Conservation (phyloP, 2,113 vertebrate species). For the Pristiophorus japonicus region DNA sequence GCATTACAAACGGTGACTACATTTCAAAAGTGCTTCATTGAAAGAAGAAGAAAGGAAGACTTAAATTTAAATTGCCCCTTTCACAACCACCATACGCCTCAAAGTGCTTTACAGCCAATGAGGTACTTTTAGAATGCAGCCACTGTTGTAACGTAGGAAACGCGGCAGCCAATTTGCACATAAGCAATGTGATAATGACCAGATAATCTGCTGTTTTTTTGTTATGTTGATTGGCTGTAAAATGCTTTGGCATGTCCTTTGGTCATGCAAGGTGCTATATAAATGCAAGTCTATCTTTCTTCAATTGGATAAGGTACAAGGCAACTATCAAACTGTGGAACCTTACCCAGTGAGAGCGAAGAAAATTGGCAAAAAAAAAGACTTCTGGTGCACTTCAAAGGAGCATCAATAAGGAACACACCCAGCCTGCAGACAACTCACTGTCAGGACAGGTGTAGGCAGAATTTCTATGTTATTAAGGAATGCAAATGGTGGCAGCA, state of each 20-base stretch:
- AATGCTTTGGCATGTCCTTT: not conserved
- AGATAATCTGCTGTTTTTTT: too few relatives aligned
- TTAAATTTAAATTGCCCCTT: too few relatives aligned
- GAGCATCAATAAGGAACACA: not conserved
- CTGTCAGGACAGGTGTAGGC: not conserved
- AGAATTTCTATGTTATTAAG: not conserved
- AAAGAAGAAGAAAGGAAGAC: too few relatives aligned
- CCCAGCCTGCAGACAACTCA: not conserved
- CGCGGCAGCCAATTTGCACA: too few relatives aligned
- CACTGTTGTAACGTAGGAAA: too few relatives aligned
- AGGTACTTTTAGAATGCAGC: too few relatives aligned
- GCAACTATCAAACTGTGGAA: not conserved
- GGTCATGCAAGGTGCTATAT: not conserved
- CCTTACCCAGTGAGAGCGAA: not conserved
- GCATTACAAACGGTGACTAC: not conserved
- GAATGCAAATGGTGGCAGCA: not conserved
- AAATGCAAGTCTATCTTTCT: not conserved
- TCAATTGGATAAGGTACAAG: not conserved
- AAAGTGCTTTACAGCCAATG: too few relatives aligned
- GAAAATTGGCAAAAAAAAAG: not conserved
- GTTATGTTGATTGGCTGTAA: too few relatives aligned
- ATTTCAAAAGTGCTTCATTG: not conserved
- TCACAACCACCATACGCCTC: too few relatives aligned
- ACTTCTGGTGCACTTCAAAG: not conserved
- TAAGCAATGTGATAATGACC: too few relatives aligned